phyloP scores from a whole-genome alignment of 2,797 vertebrate genomes.

The Ambastaia sidthimunki region DNA sequence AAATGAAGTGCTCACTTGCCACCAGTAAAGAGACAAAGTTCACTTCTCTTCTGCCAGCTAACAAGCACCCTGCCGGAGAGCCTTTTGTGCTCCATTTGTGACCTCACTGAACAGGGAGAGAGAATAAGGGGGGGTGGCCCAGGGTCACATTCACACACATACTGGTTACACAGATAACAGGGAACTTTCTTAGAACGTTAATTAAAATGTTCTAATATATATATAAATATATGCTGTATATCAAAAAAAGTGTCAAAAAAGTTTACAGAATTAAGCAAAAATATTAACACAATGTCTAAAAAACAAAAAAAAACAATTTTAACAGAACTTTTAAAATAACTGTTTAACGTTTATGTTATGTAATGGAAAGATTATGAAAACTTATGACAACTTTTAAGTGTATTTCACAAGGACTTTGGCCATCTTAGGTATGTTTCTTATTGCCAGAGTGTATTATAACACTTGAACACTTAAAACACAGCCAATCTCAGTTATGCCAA shows the following conservation, averaged over 20 bases:
- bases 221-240: too few species aligned
- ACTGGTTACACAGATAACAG: not conserved
- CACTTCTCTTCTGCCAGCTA: conserved; percentile 24
- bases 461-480: too few species aligned
- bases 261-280: too few species aligned
- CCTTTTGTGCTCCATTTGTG: conserved; percentile 40
- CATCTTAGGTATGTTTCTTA: not conserved
- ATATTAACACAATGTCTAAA: too few species aligned
- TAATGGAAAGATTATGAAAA: too few species aligned
- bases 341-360: too few species aligned
- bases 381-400: not conserved
- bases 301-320: too few species aligned
- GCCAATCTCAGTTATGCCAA: not conserved
- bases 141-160: not conserved
- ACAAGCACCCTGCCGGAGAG: conserved; percentile 27
- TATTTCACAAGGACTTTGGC: not conserved
- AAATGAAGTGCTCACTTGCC: conserved; percentile 38
- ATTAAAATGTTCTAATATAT: too few species aligned
- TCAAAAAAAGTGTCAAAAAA: too few species aligned
- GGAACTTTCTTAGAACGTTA: too few species aligned
- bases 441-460: too few species aligned
- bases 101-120: not conserved
- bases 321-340: too few species aligned
- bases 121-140: conserved; percentile 6
- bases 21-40: conserved; percentile 34